Evolutionary conservation across 2,888 invertebrate genomes (phyloP).

Genomic region (Acronicta leporina): DNA sequence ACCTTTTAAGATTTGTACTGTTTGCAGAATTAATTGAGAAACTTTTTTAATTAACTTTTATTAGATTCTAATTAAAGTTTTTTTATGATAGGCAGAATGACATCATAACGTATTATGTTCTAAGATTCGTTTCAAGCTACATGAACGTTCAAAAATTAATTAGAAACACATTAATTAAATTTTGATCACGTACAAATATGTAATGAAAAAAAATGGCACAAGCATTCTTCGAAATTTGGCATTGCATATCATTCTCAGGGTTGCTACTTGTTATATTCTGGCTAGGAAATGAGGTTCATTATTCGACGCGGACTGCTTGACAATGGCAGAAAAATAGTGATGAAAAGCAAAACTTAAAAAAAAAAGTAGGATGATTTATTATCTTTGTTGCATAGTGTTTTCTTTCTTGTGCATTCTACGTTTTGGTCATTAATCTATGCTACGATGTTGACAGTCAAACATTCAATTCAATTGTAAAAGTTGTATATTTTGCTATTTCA

Average conservation of each 20-base stretch:
- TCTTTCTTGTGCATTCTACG: constrained; percentile 20
- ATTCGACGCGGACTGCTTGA: constrained; percentile 26
- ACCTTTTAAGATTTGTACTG: constrained; percentile 5
- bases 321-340: constrained; percentile 15
- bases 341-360: constrained; percentile 11
- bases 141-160: not conserved
- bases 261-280: constrained; percentile 13
- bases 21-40: constrained; percentile 33
- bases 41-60: constrained; percentile 1
- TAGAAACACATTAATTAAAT: too few relatives aligned
- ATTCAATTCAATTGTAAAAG: constrained; percentile 18
- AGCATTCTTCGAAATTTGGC: constrained; percentile 6
- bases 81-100: constrained; percentile 7
- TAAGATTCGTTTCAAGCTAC: not conserved
- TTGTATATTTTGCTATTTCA: not conserved
- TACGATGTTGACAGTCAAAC: constrained; percentile 15
- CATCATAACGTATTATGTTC: not conserved
- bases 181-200: not conserved
- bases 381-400: constrained; percentile 1
- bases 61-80: constrained; percentile 27
- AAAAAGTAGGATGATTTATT: constrained; percentile 6
- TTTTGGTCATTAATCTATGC: constrained; percentile 26
- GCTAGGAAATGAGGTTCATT: constrained; percentile 38
- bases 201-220: not conserved
- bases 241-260: not conserved